Percentiles rank a stretch among this genome's conserved stretches.
These are phyloP conservation scores for Phenacoccus solenopsis DNA, from an alignment of 1,140 invertebrate genomes.

Conservation along the genomic window DNA sequence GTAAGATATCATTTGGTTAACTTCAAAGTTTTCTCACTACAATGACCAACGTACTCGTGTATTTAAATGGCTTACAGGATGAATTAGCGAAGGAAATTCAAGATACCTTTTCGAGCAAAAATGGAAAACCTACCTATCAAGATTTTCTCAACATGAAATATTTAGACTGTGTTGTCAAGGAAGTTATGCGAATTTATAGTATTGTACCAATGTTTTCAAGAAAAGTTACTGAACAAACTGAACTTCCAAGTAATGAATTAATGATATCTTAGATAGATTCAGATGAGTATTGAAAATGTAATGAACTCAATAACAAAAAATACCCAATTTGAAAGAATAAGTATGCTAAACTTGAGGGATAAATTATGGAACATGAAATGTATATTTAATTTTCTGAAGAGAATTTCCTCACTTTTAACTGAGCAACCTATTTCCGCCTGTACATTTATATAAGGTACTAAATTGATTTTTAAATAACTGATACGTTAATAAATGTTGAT, in stretches of 20 bases:
- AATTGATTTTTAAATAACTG: no score
- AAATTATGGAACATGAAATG: no score
- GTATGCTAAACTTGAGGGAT: no score
- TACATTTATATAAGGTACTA: no score
- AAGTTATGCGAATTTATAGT: conserved; percentile 44
- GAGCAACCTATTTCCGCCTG: no score
- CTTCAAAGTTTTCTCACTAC: background rate
- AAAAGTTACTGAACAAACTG: background rate
- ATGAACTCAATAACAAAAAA: no score
- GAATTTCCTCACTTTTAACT: no score
- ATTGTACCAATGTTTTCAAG: conserved; percentile 43
- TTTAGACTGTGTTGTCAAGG: conserved; percentile 49
- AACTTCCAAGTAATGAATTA: background rate
- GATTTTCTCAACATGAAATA: conserved; percentile 43
- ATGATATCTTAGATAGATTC: no score
- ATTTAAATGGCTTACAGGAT: conserved; percentile 9
- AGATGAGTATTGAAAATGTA: no score
- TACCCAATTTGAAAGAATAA: no score
- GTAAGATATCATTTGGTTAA: background rate
- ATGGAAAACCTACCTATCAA: conserved; percentile 25
- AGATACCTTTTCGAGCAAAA: conserved; percentile 16
- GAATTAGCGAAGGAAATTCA: conserved; percentile 15
- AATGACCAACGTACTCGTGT: background rate
- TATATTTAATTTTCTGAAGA: no score
- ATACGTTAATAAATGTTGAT: no score